Percentiles rank a stretch among this genome's conserved stretches.
Conservation (phyloP, 2,888 invertebrate species). For the Clivina fossor region DNA sequence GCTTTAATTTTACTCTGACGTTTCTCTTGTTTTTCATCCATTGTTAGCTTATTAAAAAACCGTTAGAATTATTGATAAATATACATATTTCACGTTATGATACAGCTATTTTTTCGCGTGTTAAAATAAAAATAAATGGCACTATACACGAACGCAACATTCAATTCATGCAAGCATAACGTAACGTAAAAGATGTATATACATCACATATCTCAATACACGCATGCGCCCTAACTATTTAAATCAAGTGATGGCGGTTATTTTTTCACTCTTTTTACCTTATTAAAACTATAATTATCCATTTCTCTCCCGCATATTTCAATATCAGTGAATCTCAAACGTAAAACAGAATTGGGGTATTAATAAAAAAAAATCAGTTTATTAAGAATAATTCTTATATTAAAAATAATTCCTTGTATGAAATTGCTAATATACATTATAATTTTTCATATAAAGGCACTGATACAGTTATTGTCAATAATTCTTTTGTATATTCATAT, state of each 20-base stretch:
- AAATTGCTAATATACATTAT: conserved; percentile 30
- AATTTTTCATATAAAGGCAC: conserved; percentile 21
- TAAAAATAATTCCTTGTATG: conserved; percentile 28
- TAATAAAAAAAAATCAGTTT: neutral
- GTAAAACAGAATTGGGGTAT: neutral
- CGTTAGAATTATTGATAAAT: neutral
- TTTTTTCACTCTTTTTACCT: neutral
- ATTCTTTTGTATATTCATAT: conserved; percentile 21
- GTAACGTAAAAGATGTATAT: conserved; percentile 9
- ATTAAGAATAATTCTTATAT: conserved; percentile 23
- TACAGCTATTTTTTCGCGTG: conserved; percentile 9
- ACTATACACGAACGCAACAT: conserved; percentile 20
- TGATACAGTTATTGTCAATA: conserved; percentile 16
- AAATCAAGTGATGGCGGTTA: neutral
- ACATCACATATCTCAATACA: too few species aligned
- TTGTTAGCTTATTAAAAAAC: conserved; percentile 16
- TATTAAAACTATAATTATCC: neutral
- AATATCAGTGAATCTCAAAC: conserved; percentile 4
- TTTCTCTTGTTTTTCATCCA: conserved; percentile 38
- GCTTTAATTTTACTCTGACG: conserved; percentile 36
- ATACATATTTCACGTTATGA: conserved; percentile 10
- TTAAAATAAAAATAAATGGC: conserved; percentile 29
- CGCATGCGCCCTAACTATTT: neutral
- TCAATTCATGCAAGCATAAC: conserved; percentile 28
- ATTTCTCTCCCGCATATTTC: conserved; percentile 2